These are phyloP conservation scores for Sclerurus mexicanus DNA, from an alignment of 2,113 vertebrate species.

Conservation along the genomic window DNA sequence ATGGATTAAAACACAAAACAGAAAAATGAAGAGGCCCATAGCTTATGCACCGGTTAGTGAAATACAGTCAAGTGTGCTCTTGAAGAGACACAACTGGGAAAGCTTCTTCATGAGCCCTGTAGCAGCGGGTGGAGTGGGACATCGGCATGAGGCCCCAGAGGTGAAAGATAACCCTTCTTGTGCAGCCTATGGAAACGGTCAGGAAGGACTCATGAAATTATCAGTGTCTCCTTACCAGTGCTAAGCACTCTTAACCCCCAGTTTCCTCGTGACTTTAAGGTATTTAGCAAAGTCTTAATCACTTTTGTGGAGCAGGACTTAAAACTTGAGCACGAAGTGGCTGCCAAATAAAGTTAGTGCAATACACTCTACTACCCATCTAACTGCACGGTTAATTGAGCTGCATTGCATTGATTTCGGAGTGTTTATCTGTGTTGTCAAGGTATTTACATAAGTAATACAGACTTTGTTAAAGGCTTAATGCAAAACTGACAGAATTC, in stretches of 20 bases:
- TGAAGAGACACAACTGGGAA: background rate
- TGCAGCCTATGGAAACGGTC: background rate
- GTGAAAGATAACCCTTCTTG: background rate
- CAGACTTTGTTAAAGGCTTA: constrained; percentile 9
- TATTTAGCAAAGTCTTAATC: constrained; percentile 13
- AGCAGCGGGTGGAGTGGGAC: accelerated
- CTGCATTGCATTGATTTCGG: constrained; percentile 1
- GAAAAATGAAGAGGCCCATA: background rate
- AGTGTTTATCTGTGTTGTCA: constrained; percentile 37
- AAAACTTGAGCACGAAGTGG: background rate
- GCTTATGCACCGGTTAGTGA: background rate
- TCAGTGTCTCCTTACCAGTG: background rate
- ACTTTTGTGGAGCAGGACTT: background rate
- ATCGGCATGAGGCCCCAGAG: accelerated
- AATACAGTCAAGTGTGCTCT: background rate
- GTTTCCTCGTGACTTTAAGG: background rate
- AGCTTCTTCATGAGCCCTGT: background rate
- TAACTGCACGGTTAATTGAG: constrained; percentile 25
- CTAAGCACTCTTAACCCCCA: background rate
- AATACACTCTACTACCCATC: background rate
- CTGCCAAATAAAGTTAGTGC: constrained; percentile 5
- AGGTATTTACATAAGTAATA: constrained; percentile 54
- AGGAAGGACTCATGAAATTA: background rate
- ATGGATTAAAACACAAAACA: background rate
- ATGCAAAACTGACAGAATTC: constrained; percentile 20